Base-by-base conservation (phyloP, 30 jellyfish, hydroid and myxozoan species). In the Euphysa ruthae region DNA sequence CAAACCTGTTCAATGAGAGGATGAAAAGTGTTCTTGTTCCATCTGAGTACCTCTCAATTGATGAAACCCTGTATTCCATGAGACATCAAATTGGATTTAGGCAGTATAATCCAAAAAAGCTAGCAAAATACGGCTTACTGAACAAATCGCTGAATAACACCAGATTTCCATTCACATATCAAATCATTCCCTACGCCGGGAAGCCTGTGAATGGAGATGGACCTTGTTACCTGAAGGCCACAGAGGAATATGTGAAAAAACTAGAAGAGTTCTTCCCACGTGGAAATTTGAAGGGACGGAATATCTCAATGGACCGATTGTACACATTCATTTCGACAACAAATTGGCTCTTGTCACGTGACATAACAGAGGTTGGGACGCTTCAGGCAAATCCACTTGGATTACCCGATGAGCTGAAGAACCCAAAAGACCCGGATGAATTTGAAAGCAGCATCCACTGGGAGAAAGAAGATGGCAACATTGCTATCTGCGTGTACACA, bases 71-170 rank as follows among this genome's bases (percentile, higher is more conserved):
- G 13, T 58, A 74, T 43, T 29, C 87, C 3, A 72, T 57, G 81
- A 58, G 81, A 20, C 84, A 74, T 43, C 87, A 62, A 22, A 44
- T 74, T 63, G 73, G 61, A 10, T 61, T 61, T 32, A 62, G 74
- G 16, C 81, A 42, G 25, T 74, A 33, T 61, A 74, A 74, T 35
- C 87, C 87, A 42, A 42, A 35, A 0, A 46, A 74, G 1, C 83
- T 73, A 15, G 73, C 83, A 8, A 49, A 63, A 60, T 61, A 74
- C 32, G 87, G 87, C 46, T 18, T 74, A 20, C 46, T 74, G 61
- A 34, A 61, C 43, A 62, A 74, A 31, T 61, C 83, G n/a, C 14
- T 74, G 23, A 74, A 63, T 43, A 75, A 62, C 50, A 74, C 87
- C 0, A 33, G 72, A 14, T 57, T 44, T 22, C 84, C 84, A 6